These are phyloP conservation scores for Oryzias celebensis DNA, from an alignment of 2,113 vertebrate species.

Conservation along the genomic window DNA sequence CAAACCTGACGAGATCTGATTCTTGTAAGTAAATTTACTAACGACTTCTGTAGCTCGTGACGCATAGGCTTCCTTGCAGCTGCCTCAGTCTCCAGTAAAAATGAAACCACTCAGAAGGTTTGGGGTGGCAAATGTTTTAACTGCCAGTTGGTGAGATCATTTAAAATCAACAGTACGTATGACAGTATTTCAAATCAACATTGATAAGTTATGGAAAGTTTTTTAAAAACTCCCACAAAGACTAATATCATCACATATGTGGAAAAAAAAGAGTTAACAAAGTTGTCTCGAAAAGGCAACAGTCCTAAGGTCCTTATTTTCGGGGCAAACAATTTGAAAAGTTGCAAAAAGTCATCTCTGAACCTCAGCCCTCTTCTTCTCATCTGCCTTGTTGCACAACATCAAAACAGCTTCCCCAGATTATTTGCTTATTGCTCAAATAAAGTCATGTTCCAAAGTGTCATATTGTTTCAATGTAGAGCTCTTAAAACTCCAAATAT, in stretches of 20 bases:
- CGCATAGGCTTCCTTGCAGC: neutral
- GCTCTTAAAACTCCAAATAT: slow-evolving; percentile 60
- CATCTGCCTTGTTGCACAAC: slow-evolving; percentile 46
- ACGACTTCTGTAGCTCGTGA: too few relatives aligned
- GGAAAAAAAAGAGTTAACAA: slow-evolving; percentile 8
- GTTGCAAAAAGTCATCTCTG: slow-evolving; percentile 25
- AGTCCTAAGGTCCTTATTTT: slow-evolving; percentile 25
- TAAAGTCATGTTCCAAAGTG: slow-evolving; percentile 59
- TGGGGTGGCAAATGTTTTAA: slow-evolving; percentile 6
- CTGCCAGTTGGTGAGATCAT: neutral
- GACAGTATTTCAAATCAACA: neutral
- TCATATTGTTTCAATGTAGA: slow-evolving; percentile 63
- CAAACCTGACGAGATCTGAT: too few relatives aligned
- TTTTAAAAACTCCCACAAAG: slow-evolving; percentile 23
- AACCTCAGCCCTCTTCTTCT: slow-evolving; percentile 39
- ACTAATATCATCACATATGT: slow-evolving; percentile 23
- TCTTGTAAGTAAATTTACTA: too few relatives aligned
- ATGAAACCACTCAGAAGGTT: slow-evolving; percentile 10
- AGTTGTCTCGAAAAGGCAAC: slow-evolving; percentile 34
- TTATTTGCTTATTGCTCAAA: slow-evolving; percentile 52
- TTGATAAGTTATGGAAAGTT: neutral
- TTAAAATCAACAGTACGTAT: slow-evolving; percentile 12
- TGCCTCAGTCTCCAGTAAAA: slow-evolving; percentile 14
- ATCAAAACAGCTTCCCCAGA: slow-evolving; percentile 22
- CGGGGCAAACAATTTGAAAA: slow-evolving; percentile 27